phyloP scores from a whole-genome alignment of 2,797 vertebrate species.

The Sarcophilus harrisii region DNA sequence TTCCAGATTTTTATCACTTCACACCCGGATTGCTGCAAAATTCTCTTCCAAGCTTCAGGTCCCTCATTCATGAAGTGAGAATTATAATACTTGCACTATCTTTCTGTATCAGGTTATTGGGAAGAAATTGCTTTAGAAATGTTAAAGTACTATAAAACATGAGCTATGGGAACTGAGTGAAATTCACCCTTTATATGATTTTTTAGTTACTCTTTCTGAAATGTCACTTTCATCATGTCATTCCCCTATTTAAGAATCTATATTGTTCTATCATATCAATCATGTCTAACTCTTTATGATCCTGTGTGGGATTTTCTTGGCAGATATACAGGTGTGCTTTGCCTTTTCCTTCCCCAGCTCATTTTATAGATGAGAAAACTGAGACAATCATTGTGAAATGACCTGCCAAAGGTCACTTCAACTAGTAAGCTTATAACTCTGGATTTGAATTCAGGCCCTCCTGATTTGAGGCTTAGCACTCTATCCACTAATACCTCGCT shows the following conservation, averaged over 20 bases:
- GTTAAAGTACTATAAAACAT: background rate
- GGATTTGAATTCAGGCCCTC: background rate
- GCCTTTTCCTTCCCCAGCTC: background rate
- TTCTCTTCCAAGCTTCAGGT: background rate
- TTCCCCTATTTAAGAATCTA: background rate
- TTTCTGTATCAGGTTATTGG: background rate
- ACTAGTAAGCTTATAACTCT: background rate
- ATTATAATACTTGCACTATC: background rate
- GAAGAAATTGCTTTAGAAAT: background rate
- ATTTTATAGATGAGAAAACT: background rate
- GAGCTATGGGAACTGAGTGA: background rate
- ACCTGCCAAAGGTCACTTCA: background rate
- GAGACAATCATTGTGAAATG: background rate
- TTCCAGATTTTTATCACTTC: background rate
- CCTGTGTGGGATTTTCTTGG: background rate
- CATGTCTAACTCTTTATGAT: background rate
- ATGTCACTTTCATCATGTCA: background rate
- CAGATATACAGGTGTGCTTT: background rate
- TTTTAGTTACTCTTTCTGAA: background rate
- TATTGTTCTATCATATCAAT: background rate
- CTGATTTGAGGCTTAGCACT: background rate
- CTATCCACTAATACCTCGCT: background rate
- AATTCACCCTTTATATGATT: background rate
- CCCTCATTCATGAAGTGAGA: background rate
- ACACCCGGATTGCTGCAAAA: background rate